Evolutionary conservation across 2,113 vertebrate species (phyloP), one percentile per base, ranked within the genome.

Genomic region (Eudyptes chrysolophus): DNA sequence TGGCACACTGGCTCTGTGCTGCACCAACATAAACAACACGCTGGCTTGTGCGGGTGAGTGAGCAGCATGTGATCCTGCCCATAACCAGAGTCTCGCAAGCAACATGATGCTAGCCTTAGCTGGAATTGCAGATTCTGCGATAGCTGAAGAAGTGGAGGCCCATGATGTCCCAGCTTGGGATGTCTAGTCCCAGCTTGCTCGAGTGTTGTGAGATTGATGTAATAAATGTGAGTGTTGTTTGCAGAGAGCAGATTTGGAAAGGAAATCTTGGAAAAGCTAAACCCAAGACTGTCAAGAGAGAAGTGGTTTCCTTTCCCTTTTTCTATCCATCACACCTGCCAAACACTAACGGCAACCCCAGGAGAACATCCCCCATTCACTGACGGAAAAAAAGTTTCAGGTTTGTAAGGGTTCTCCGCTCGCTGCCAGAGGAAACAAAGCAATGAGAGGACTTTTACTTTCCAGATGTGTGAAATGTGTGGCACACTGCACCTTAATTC

Each of bases 181-280:
- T 68, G 69, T 16, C 69, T 72, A 14, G 17, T 87, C 87, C 46
- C 69, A 57, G 42, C 70, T 84, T 34, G 13, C 93, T 66, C 5
- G 20, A 48, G 89, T 64, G 96, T 86, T 93, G 57, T 34, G 83
- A 87, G 95, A 97, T 94, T 21, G 93, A 94, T 96, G 93, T 38
- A 49, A 82, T 27, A 71, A 96, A 88, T 7, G 46, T 62, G 79
- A 94, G 86, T 82, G 86, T 60, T 90, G 74, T 77, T 90, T 85
- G 79, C 83, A 79, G 74, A 95, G 79, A 0, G 0, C 27, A 51
- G 36, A 57, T 71, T 68, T 94, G 95, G 70, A 92, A 82, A 85
- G 79, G 52, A 95, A 92, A 58, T 40, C 42, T 68, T 76, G 86
- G 75, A 64, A 92, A 90, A 95, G 19, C 70, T 44, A n/a, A 94